Percentiles rank a stretch among this genome's conserved stretches.
Conservation (phyloP, 1,140 invertebrate species). For the Heliconius hermathena region DNA sequence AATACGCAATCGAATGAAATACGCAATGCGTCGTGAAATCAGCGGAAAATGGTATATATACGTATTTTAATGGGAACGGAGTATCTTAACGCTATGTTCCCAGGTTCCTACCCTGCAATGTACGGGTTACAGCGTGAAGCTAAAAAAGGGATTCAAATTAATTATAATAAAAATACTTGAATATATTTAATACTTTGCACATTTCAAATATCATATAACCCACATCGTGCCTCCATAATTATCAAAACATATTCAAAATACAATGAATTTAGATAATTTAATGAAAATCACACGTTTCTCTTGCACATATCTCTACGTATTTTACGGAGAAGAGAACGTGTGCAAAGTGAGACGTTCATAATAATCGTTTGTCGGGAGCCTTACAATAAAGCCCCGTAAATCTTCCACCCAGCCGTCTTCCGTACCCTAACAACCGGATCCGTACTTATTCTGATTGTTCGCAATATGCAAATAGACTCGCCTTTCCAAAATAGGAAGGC, state of each 20-base stretch:
- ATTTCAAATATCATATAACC: neutral
- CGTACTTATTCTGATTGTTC: conserved; percentile 50
- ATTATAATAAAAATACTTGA: too few species aligned
- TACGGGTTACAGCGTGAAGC: too few species aligned
- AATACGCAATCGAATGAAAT: too few species aligned
- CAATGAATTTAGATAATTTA: too few species aligned
- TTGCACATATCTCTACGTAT: conserved; percentile 2
- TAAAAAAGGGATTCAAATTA: neutral
- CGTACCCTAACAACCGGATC: conserved; percentile 44
- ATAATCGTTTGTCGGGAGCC: conserved; percentile 56
- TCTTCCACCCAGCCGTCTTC: conserved; percentile 42
- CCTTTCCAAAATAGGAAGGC: conserved; percentile 40
- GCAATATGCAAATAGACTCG: conserved; percentile 50
- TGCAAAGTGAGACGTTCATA: conserved; percentile 55
- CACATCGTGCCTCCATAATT: too few species aligned
- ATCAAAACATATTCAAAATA: too few species aligned
- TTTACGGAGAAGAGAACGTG: conserved; percentile 38
- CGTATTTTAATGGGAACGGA: too few species aligned
- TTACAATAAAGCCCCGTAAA: conserved; percentile 53
- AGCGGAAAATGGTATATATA: too few species aligned
- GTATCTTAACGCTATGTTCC: too few species aligned
- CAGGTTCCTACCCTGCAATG: too few species aligned
- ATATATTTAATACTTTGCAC: neutral
- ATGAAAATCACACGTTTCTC: too few species aligned
- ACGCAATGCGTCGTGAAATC: too few species aligned